These are phyloP conservation scores for Spheniscus humboldti DNA, from an alignment of 2,797 vertebrate species.

Conservation along the genomic window DNA sequence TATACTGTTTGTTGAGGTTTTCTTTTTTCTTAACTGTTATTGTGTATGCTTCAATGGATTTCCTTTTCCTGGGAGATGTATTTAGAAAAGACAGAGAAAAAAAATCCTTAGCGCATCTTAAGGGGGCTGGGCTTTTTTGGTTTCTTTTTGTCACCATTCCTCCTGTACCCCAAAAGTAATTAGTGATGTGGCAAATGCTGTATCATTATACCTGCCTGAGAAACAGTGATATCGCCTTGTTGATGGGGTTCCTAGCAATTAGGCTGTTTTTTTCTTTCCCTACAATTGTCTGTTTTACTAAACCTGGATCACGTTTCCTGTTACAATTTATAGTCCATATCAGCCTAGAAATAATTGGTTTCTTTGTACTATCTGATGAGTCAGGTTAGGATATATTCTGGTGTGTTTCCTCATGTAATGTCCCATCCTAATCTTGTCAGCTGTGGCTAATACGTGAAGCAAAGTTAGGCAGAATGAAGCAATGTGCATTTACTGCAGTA, in stretches of 20 bases:
- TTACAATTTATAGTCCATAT: not conserved
- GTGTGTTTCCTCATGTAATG: not conserved
- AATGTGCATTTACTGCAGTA: not conserved
- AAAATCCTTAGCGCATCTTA: not conserved
- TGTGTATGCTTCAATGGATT: not conserved
- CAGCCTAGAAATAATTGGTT: not conserved
- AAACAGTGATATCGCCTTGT: not conserved
- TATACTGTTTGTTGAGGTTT: not conserved
- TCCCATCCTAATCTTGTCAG: not conserved
- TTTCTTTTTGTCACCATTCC: not conserved
- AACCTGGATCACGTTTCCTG: not conserved
- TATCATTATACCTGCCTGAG: not conserved
- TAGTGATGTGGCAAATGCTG: not conserved
- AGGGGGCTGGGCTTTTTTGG: not conserved
- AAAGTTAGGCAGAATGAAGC: not conserved
- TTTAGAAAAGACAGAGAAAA: not conserved
- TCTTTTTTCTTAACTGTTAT: not conserved
- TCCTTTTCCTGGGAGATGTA: not conserved
- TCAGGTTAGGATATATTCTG: not conserved
- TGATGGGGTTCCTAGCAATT: not conserved
- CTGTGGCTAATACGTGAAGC: not conserved
- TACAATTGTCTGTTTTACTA: not conserved
- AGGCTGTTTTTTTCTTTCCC: not conserved
- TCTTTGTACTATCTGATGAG: not conserved
- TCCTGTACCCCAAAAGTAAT: not conserved